Conservation (phyloP, 2,797 vertebrate genomes). For the Ambastaia sidthimunki region DNA sequence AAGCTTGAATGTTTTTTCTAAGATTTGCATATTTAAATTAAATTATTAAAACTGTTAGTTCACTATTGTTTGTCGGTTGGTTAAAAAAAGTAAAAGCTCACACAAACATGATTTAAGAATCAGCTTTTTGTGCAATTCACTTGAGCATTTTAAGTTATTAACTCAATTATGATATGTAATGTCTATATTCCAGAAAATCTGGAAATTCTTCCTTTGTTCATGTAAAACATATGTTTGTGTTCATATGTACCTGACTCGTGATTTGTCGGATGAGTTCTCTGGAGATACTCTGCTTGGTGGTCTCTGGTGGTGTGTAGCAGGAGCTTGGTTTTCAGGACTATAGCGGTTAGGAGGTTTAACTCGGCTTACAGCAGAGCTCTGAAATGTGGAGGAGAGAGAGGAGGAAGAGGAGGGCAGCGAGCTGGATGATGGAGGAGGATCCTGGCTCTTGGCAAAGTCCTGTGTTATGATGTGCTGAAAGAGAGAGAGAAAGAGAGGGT, state of each 20-base stretch:
- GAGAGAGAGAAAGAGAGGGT: neutral
- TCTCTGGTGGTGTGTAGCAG: slow-evolving; percentile 85
- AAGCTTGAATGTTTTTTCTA: neutral
- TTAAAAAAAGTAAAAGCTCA: too few relatives aligned
- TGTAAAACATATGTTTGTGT: neutral
- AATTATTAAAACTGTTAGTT: neutral
- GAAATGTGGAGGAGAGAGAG: slow-evolving; percentile 85
- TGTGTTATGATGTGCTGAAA: slow-evolving; percentile 97
- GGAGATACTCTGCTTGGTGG: slow-evolving; percentile 89
- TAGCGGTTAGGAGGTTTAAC: slow-evolving; percentile 88
- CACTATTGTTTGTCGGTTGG: too few relatives aligned
- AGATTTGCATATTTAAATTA: neutral
- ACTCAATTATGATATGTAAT: too few relatives aligned
- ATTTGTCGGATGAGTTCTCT: slow-evolving; percentile 89
- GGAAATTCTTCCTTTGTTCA: neutral
- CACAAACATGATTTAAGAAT: too few relatives aligned
- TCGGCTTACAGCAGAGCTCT: slow-evolving; percentile 78
- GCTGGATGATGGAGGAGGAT: slow-evolving; percentile 77
- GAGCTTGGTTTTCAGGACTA: slow-evolving; percentile 88
- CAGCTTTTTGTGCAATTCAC: too few relatives aligned
- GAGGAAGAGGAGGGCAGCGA: too few relatives aligned
- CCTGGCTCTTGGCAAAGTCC: slow-evolving; percentile 96
- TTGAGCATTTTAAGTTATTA: too few relatives aligned
- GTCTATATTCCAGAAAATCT: too few relatives aligned
- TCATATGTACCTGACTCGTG: slow-evolving; percentile 84